phyloP scores from a whole-genome alignment of 2,888 invertebrate genomes.

The Aricia artaxerxes region DNA sequence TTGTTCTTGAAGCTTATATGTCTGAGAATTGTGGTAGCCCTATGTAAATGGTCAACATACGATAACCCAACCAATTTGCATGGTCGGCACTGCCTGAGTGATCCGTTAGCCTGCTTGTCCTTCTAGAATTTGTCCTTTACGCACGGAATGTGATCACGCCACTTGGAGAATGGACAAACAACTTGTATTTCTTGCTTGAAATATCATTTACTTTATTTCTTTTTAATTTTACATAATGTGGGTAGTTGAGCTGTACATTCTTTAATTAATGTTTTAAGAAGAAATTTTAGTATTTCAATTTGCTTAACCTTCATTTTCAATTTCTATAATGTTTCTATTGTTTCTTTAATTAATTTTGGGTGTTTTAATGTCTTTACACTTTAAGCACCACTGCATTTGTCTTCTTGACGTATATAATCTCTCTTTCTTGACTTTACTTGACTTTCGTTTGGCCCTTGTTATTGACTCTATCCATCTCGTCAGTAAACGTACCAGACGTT shows the following conservation, averaged over 20 bases:
- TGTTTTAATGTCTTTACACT: no score
- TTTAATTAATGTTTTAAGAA: no score
- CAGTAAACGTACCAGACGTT: neutral
- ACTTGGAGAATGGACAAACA: conserved; percentile 36
- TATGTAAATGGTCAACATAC: conserved; percentile 48
- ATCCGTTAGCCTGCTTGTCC: conserved; percentile 34
- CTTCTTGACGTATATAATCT: no score
- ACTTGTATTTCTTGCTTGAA: conserved; percentile 31
- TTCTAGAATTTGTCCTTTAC: conserved; percentile 40
- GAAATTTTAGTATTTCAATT: no score
- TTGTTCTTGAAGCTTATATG: neutral
- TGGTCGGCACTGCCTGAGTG: conserved; percentile 40
- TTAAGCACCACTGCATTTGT: no score
- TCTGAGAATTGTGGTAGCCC: conserved; percentile 25
- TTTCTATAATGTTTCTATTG: no score
- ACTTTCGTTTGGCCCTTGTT: neutral
- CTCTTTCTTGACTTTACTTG: neutral
- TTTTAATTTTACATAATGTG: neutral
- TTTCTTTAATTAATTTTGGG: no score
- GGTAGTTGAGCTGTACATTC: neutral
- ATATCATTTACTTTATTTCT: neutral
- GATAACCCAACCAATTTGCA: conserved; percentile 50
- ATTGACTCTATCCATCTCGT: neutral
- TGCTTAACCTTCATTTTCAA: no score
- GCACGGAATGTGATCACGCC: conserved; percentile 51